A percentile compares a stretch with the other conserved stretches of the same genome.
phyloP scores from a whole-genome alignment of 2,797 vertebrate genomes.

The Bryconaethiops microstoma region DNA sequence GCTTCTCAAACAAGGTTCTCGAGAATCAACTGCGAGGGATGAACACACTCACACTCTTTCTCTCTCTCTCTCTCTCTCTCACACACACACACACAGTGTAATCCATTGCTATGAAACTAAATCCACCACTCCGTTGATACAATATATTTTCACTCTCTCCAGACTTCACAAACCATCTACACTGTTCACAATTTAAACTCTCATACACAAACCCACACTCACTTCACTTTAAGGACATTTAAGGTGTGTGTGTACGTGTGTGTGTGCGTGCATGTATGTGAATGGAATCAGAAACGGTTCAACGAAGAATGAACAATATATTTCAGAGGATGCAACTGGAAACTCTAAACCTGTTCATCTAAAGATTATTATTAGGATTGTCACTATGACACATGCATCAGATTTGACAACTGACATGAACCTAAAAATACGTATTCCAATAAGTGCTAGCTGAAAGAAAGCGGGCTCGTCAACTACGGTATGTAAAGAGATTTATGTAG shows the following conservation, averaged over 20 bases:
- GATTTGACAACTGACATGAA: too few species aligned
- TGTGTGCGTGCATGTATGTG: background rate
- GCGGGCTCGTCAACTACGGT: too few species aligned
- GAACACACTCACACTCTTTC: background rate
- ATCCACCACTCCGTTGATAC: background rate
- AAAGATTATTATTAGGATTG: too few species aligned
- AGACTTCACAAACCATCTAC: constrained; percentile 7
- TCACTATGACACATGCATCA: too few species aligned
- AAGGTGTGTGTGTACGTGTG: background rate
- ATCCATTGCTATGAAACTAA: constrained; percentile 7
- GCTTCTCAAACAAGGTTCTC: constrained; percentile 5
- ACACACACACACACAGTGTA: background rate
- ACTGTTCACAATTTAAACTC: background rate
- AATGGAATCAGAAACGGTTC: background rate
- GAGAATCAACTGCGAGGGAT: constrained; percentile 2
- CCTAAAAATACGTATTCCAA: too few species aligned
- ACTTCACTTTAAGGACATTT: background rate
- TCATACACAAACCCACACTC: constrained; percentile 7
- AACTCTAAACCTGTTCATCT: background rate
- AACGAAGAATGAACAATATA: background rate
- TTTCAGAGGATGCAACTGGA: background rate
- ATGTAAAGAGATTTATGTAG: too few species aligned
- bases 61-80: too few species aligned
- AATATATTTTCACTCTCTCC: background rate
- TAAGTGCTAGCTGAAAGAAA: too few species aligned